These are phyloP conservation scores for Plestiodon gilberti DNA, from an alignment of 2,113 vertebrate genomes.

Conservation along the genomic window DNA sequence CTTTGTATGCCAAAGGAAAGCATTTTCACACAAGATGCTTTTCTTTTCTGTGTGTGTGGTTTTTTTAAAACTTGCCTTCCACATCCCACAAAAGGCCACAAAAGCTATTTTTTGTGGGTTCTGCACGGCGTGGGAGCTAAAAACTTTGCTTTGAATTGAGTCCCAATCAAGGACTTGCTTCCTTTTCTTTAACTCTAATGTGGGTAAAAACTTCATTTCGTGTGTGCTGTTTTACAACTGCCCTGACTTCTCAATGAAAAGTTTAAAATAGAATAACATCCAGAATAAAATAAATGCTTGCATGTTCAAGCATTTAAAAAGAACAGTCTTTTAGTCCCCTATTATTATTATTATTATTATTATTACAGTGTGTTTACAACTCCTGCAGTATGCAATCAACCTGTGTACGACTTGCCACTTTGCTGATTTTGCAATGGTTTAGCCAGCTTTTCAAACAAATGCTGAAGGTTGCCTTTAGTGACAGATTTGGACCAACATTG, in stretches of 20 bases:
- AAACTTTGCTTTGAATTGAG: slow-evolving; percentile 68
- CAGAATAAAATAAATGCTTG: neutral
- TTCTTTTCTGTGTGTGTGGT: slow-evolving; percentile 28
- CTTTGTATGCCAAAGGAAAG: slow-evolving; percentile 63
- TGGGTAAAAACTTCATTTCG: slow-evolving; percentile 11
- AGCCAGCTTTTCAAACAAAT: slow-evolving; percentile 72
- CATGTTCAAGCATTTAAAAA: slow-evolving; percentile 41
- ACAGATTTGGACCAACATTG: slow-evolving; percentile 76
- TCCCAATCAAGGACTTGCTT: slow-evolving; percentile 39
- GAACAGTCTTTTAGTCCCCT: neutral
- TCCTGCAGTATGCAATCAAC: slow-evolving; percentile 25
- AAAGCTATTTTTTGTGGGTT: slow-evolving; percentile 62
- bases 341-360: neutral
- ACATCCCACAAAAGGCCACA: slow-evolving; percentile 59
- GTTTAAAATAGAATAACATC: slow-evolving; percentile 13
- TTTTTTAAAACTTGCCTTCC: slow-evolving; percentile 55
- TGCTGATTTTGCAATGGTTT: slow-evolving; percentile 56
- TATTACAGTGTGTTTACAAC: slow-evolving; percentile 37
- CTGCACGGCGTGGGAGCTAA: slow-evolving; percentile 47
- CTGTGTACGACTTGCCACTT: slow-evolving; percentile 61
- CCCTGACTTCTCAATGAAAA: neutral
- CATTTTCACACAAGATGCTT: slow-evolving; percentile 67
- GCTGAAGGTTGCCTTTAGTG: slow-evolving; percentile 78
- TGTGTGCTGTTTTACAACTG: neutral
- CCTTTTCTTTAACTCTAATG: slow-evolving; percentile 63